Evolutionary conservation across 1,140 invertebrate genomes (phyloP), one percentile per base, ranked within the genome.

Genomic region (Drosophila ogumai): DNA sequence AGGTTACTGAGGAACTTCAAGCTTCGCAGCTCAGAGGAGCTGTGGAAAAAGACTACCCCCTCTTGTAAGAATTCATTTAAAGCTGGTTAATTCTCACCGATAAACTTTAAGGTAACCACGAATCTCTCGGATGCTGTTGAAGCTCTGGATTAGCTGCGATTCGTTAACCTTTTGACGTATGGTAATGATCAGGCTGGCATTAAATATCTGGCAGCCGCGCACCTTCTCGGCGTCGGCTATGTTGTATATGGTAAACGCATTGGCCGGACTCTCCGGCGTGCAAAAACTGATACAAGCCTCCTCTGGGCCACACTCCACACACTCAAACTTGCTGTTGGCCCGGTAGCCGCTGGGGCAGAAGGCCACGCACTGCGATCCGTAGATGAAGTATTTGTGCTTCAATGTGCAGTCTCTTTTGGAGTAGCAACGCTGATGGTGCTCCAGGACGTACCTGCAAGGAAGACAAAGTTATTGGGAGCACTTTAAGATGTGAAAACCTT

Each of bases 141-240:
- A 54, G 34, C 72, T 74, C 8, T 65, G 28, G 15, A 52, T 19
- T 32, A 92, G 50, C 56, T 85, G 80, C 4, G 69, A 15, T 34
- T 92, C 88, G 38, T 90, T 66, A 6, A 92, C 43, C 6, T 61
- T 32, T 19, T 80, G 80, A 4, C 78, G 69, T 55, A 92, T 80
- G 41, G 69, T 75, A 8, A 92, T 85, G 6, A 80, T 49, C 7
- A 92, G 55, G 40, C 81, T 91, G 17, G 74, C 55, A 41, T 92
- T 91, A 8, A 85, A 43, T n/a, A 87, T 77, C 46, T 91, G 73
- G 28, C 91, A 92, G 28, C 91, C 91, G 6, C 71, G 78, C 17
- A 92, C 32, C 8, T 79, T 60, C 8, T 91, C 80, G 0, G 82
- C 82, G 66, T 92, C 80, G 6, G 57, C 82, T n/a, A 90, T 55